Base-by-base conservation (phyloP, 2,113 vertebrate species). In the Trematomus loennbergii region DNA sequence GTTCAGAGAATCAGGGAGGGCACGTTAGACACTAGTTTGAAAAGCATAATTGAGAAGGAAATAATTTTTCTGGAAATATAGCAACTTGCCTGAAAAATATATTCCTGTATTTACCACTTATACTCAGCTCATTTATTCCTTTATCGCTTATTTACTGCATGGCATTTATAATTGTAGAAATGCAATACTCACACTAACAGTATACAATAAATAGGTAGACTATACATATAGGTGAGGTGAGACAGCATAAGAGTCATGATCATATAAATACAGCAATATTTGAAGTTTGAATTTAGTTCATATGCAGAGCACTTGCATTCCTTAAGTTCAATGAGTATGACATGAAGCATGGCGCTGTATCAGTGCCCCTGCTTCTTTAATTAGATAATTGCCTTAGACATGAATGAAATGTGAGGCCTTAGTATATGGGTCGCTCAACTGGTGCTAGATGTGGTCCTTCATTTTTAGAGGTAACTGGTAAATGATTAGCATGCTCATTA, bases 401-500 rank as follows among this genome's bases (percentile, higher is more conserved):
- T 68, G 43, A 75, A 66, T 18, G 45, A 60, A 66, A 66, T 67
- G 53, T 18, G 12, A 70, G 13, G 20, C 72, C 67, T 78, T 48
- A 46, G 52, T 72, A 75, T 79, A 71, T 79, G 29, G 62, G 60
- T 57, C 5, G 12, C 64, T 80, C 50, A 82, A 57, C 18, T 64
- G 25, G 62, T 65, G 57, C 59, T 29, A 65, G 52, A 58, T 72
- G 70, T 53, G 46, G 29, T 72, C 29, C 43, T 80, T 20, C 25
- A 53, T 43, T 63, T 79, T 83, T 62, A 49, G 29, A 83, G 22
- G 5, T 36, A 36, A 43, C 65, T n/a, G 13, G 5, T 59, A 75
- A 85, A 58, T 81, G 76, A 69, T 81, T 82, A 22, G 54, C 36
- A 75, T 57, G 65, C 9, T 62, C 12, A 11, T 66, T 50, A 20